These are phyloP conservation scores for Frankliniella intonsa DNA, from an alignment of 2,888 invertebrate genomes.

Conservation along the genomic window DNA sequence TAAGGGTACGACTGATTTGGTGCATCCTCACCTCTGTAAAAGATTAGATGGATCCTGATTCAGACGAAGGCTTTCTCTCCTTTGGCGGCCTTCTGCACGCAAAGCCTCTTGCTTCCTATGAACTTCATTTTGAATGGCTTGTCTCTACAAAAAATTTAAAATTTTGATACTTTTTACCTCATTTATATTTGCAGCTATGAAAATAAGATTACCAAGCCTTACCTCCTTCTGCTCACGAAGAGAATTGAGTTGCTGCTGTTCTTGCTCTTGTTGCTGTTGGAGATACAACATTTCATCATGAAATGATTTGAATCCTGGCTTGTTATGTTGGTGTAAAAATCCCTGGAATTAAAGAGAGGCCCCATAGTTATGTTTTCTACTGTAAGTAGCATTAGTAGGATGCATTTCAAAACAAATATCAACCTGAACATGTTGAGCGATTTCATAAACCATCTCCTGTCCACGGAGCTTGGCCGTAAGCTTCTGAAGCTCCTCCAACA, in stretches of 20 bases:
- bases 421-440: slow-evolving; percentile 71
- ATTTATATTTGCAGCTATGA: background rate
- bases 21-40: background rate
- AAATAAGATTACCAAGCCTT: slow-evolving; percentile 31
- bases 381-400: slow-evolving; percentile 6
- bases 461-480: slow-evolving; percentile 60
- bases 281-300: slow-evolving; percentile 86
- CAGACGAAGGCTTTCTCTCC: slow-evolving; percentile 38
- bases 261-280: slow-evolving; percentile 61
- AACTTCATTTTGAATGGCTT: slow-evolving; percentile 70
- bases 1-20: background rate
- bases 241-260: slow-evolving; percentile 57
- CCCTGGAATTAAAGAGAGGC: slow-evolving; percentile 49
- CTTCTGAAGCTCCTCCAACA: slow-evolving; percentile 58
- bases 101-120: slow-evolving; percentile 72
- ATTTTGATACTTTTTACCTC: slow-evolving; percentile 30
- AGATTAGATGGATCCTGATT: background rate
- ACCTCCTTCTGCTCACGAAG: slow-evolving; percentile 64
- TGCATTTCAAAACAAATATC: slow-evolving; percentile 25
- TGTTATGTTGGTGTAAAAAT: slow-evolving; percentile 75
- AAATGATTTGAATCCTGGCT: slow-evolving; percentile 73
- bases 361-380: background rate
- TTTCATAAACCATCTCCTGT: slow-evolving; percentile 81
- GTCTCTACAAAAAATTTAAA: slow-evolving; percentile 49
- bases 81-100: slow-evolving; percentile 5